A percentile compares a stretch with the other conserved stretches of the same genome.
Conservation (phyloP, 2,888 invertebrate species). For the Pyrrhia umbra region DNA sequence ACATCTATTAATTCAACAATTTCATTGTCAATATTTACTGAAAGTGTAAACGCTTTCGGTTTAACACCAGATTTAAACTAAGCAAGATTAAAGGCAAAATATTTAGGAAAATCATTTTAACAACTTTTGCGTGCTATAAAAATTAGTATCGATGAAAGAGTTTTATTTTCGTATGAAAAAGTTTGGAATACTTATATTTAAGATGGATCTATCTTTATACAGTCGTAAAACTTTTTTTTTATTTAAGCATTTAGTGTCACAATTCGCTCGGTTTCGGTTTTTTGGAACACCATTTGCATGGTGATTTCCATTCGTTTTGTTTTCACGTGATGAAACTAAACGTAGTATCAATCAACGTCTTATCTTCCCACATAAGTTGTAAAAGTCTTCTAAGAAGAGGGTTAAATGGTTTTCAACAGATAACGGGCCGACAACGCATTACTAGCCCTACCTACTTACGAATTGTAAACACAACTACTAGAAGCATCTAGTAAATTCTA, state of each 20-base stretch:
- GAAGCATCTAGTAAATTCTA: slow-evolving; percentile 31
- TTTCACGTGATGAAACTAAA: slow-evolving; percentile 50
- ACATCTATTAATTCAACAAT: slow-evolving; percentile 39
- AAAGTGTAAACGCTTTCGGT: slow-evolving; percentile 34
- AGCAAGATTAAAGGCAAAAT: slow-evolving; percentile 58
- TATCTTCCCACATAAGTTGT: slow-evolving; percentile 56
- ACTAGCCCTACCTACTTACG: slow-evolving; percentile 38
- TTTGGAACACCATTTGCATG: slow-evolving; percentile 26
- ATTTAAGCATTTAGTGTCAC: slow-evolving; percentile 39
- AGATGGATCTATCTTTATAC: slow-evolving; percentile 30
- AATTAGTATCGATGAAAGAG: slow-evolving; percentile 53
- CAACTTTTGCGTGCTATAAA: slow-evolving; percentile 41
- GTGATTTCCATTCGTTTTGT: slow-evolving; percentile 38
- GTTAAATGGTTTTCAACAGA: slow-evolving; percentile 50
- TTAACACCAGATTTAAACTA: slow-evolving; percentile 27
- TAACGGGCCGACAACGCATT: slow-evolving; percentile 42
- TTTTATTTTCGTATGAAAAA: slow-evolving; percentile 41
- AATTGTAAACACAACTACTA: slow-evolving; percentile 36
- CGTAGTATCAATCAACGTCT: slow-evolving; percentile 50
- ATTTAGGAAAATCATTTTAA: slow-evolving; percentile 48
- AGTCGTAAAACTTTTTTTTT: slow-evolving; percentile 41
- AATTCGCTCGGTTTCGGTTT: slow-evolving; percentile 31
- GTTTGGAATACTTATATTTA: slow-evolving; percentile 33
- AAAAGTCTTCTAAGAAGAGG: slow-evolving; percentile 50
- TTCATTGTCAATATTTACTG: slow-evolving; percentile 45